Base-by-base conservation (phyloP, 2,797 vertebrate genomes). In the Oophaga sylvatica region DNA sequence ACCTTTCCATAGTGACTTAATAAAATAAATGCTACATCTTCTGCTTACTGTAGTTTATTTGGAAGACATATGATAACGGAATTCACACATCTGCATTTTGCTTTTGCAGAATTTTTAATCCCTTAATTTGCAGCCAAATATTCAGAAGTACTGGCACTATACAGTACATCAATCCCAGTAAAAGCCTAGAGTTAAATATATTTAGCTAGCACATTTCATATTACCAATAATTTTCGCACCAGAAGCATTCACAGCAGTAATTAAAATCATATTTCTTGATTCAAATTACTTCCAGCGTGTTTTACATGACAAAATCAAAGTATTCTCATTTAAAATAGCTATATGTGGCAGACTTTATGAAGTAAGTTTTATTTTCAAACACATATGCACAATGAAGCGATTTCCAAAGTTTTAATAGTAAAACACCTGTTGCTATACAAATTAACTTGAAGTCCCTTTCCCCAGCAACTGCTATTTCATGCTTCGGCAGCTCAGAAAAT, bases 351-450 rank as follows among this genome's bases (percentile, higher is more conserved):
- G 3, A 71, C n/a, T 73, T 81, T 62, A 79, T 86, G 48, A 57
- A 86, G 67, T 70, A 26, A 16, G 53, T 87, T 76, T 87, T 81
- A 82, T 76, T 87, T 87, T 75, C 57, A 76, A 70, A 82, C 59
- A 63, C 19, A 82, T 81, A 20, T 75, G 57, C 41, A 82, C 63
- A 60, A 73, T 76, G 26, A 87, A 76, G 67, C 26, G 3, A 65
- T 87, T 87, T 76, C n/a, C 15, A 73, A 73, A 73, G 85, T 81
- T 73, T 80, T 73, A 48, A 48, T 86, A 86, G 65, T 86, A 57
- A 86, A 80, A 63, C 85, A 81, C 85, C 85, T 87, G 86, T 87
- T 75, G 80, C 35, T 81, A 75, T 87, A 45, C 70, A 81, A 87
- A 87, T 87, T 82, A 76, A 73, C 68, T 81, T 63, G 31, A 81